A percentile compares a stretch with the other conserved stretches of the same genome.
phyloP scores from a whole-genome alignment of 2,797 vertebrate genomes.

The Pempheris klunzingeri region DNA sequence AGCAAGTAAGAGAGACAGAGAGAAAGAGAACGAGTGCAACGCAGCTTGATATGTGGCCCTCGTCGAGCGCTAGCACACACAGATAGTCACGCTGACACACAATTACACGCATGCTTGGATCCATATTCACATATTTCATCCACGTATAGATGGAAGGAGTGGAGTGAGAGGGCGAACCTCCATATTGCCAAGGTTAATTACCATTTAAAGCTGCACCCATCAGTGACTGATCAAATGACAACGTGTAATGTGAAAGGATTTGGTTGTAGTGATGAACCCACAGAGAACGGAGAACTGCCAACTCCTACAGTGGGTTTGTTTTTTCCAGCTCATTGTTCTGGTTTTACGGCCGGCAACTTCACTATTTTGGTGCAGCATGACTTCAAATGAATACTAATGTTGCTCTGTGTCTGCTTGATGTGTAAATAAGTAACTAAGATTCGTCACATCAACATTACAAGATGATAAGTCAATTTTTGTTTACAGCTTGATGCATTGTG shows the following conservation, averaged over 20 bases:
- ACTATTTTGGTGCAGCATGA: no score
- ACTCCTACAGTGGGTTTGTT: no score
- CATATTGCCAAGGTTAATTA: no score
- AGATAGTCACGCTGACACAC: constrained; percentile 32
- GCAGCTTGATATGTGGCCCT: constrained; percentile 17
- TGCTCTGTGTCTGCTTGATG: neutral
- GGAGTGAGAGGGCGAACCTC: no score
- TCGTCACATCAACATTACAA: neutral
- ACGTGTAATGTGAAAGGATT: no score
- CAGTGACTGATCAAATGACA: no score
- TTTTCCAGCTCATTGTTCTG: no score
- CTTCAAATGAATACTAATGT: neutral
- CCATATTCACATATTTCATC: neutral
- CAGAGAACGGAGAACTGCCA: no score
- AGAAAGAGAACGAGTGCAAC: neutral
- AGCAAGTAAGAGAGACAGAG: constrained; percentile 34
- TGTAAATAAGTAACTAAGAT: neutral
- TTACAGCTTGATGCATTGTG: neutral
- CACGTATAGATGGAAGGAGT: no score
- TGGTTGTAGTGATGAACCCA: no score
- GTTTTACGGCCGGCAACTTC: neutral
- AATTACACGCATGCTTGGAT: constrained; percentile 17
- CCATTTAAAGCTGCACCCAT: no score
- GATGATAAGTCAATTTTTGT: neutral
- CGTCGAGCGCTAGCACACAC: constrained; percentile 25